These are phyloP conservation scores for Micrastur ruficollis DNA, from an alignment of 2,797 vertebrate genomes.

Conservation along the genomic window DNA sequence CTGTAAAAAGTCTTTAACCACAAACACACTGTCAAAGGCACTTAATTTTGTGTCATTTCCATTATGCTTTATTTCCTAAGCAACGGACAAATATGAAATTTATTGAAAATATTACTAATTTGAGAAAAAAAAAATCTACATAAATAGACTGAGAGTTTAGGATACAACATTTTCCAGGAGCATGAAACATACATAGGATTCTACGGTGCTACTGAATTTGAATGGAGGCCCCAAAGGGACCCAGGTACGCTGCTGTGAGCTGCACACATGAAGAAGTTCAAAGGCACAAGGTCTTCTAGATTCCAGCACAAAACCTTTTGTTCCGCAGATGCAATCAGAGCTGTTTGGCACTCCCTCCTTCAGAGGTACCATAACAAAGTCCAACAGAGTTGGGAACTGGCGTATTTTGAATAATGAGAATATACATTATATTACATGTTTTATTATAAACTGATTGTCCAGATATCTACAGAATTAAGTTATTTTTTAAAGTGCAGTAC, in stretches of 20 bases:
- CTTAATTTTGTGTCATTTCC: background rate
- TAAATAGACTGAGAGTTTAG: background rate
- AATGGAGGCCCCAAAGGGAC: background rate
- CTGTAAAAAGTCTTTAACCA: background rate
- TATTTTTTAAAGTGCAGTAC: background rate
- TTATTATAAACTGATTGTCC: background rate
- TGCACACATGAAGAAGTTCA: background rate
- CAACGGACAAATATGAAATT: background rate
- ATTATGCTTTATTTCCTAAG: background rate
- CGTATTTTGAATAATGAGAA: background rate
- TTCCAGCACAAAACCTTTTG: background rate
- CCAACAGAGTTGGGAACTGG: background rate
- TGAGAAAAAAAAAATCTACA: background rate
- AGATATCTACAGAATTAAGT: background rate
- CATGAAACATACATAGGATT: accelerated
- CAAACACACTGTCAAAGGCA: background rate
- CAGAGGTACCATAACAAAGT: background rate
- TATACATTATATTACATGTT: background rate
- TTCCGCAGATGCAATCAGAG: background rate
- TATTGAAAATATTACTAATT: background rate
- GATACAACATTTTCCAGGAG: background rate
- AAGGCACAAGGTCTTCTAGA: background rate
- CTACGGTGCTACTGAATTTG: background rate
- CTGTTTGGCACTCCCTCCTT: background rate
- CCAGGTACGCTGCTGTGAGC: accelerated